These are phyloP conservation scores for Myotis brandtii DNA, from an alignment of 2,113 vertebrate species.

Conservation along the genomic window DNA sequence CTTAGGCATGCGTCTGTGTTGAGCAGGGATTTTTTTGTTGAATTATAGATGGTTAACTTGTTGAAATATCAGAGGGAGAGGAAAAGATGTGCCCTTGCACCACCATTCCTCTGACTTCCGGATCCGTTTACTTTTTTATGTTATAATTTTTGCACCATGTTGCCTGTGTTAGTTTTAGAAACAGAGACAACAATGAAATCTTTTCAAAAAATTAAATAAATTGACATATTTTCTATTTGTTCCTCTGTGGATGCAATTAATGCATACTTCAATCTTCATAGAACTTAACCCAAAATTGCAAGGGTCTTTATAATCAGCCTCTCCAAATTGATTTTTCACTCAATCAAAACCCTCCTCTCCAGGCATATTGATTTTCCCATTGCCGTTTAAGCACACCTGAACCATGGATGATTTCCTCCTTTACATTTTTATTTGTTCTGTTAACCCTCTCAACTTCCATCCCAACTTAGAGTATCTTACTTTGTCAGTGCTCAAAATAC, in stretches of 20 bases:
- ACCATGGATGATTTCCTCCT: slow-evolving; percentile 43
- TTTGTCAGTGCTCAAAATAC: slow-evolving; percentile 5
- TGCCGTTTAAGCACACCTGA: slow-evolving; percentile 64
- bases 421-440: slow-evolving; percentile 54
- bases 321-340: slow-evolving; percentile 68
- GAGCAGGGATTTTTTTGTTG: too few relatives aligned
- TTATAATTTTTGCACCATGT: not conserved
- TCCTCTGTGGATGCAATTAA: slow-evolving; percentile 31
- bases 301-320: slow-evolving; percentile 61
- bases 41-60: too few relatives aligned
- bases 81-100: too few relatives aligned
- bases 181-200: not conserved
- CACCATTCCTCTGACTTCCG: too few relatives aligned
- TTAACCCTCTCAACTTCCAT: slow-evolving; percentile 7
- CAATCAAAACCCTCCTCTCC: slow-evolving; percentile 54
- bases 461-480: slow-evolving; percentile 29
- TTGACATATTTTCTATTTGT: not conserved
- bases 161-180: not conserved
- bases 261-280: slow-evolving; percentile 52
- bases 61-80: too few relatives aligned
- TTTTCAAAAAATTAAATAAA: not conserved
- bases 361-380: slow-evolving; percentile 64
- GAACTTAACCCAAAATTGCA: slow-evolving; percentile 53
- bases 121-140: not conserved
- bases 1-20: too few relatives aligned